Conservation (phyloP, 2,113 vertebrate genomes). For the Cavia aperea region DNA sequence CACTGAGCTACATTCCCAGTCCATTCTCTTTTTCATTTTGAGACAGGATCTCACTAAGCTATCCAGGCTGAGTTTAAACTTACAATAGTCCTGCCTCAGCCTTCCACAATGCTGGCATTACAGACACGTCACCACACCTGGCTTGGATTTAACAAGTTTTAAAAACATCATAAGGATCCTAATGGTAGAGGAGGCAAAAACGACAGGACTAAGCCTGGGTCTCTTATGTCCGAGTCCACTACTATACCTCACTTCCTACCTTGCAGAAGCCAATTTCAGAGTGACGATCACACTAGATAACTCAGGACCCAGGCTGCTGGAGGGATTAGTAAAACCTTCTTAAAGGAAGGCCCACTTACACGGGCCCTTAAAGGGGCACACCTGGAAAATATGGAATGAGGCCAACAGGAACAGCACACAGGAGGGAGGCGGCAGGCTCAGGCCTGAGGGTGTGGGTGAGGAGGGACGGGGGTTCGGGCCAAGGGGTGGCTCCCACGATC, state of each 20-base stretch:
- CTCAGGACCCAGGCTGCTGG: not conserved
- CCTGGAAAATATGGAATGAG: not conserved
- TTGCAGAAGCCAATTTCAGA: not conserved
- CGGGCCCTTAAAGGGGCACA: not conserved
- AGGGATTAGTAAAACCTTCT: not conserved
- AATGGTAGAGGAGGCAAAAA: not conserved
- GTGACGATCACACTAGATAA: not conserved
- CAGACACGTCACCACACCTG: not conserved
- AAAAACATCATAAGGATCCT: not conserved
- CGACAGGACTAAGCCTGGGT: not conserved
- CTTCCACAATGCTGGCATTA: not conserved
- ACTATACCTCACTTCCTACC: not conserved
- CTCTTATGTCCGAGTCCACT: not conserved
- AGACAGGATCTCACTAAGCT: not conserved
- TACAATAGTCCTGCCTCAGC: not conserved
- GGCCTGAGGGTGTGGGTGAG: rapidly evolving
- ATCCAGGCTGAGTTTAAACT: not conserved
- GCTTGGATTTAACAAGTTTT: not conserved
- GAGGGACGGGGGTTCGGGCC: not conserved
- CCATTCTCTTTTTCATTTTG: not conserved
- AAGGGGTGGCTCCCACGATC: not conserved
- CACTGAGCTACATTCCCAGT: not conserved
- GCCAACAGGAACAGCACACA: not conserved
- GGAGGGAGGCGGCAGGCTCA: not conserved
- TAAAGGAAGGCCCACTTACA: not conserved